Conservation (phyloP, 2,888 invertebrate genomes). For the Amphipoea oculea region DNA sequence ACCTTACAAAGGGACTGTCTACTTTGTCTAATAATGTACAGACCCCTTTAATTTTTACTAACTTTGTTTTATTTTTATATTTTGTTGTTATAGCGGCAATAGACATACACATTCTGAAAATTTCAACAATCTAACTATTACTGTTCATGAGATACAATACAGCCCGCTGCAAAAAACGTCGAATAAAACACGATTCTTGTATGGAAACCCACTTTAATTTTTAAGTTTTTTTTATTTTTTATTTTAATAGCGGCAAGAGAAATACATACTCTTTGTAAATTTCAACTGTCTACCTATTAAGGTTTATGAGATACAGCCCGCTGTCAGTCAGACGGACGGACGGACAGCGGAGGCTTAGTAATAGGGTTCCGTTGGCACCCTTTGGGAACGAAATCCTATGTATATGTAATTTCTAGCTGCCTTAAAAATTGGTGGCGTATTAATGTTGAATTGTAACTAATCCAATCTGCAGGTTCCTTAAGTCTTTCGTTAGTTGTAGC, state of each 20-base stretch:
- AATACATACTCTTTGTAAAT: background rate
- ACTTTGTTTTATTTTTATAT: background rate
- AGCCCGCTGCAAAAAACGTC: background rate
- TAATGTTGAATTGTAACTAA: background rate
- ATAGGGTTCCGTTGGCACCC: background rate
- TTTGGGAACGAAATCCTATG: background rate
- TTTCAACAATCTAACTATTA: background rate
- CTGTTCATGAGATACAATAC: background rate
- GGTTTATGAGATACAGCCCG: background rate
- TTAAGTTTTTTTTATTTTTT: background rate
- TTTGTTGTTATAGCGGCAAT: background rate
- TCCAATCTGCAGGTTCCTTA: background rate
- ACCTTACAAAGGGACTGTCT: too few species aligned
- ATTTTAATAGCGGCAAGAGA: background rate
- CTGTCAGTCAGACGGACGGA: conserved; percentile 1
- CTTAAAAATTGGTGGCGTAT: too few species aligned
- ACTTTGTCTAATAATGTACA: too few species aligned
- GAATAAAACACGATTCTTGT: too few species aligned
- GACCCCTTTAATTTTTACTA: background rate
- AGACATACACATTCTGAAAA: background rate
- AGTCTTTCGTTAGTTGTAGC: background rate
- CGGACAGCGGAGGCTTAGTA: background rate
- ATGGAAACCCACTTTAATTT: too few species aligned
- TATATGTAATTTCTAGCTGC: too few species aligned
- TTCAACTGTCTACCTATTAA: background rate